Evolutionary conservation across 2,797 vertebrate genomes (phyloP), one percentile per base, ranked within the genome.

Genomic region (Chelonia mydas): DNA sequence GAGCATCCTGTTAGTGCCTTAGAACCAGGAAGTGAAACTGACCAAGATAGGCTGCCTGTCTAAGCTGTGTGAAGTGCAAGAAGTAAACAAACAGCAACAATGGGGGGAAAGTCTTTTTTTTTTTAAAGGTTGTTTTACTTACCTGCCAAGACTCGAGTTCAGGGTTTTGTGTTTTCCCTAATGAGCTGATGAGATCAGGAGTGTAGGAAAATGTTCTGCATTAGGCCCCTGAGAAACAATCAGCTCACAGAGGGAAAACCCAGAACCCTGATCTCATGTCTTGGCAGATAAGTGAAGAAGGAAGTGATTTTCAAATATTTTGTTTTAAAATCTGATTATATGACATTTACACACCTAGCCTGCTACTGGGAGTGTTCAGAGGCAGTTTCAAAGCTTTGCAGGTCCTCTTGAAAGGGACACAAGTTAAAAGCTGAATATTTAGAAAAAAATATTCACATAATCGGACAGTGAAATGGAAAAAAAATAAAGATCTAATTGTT

Each of bases 261-360:
- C 65, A 86, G 47, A 57, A 51, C 12, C n/a, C 81, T 17, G n/a
- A 25, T 72, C 28, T 54, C 1, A 0, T 11, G 13, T n/a, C 31
- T 65, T 47, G 37, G 45, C 45, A 53, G 31, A 54, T 49, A 81
- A 86, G 76, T 28, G 31, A 37, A 10, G 88, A n/a, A 25, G 6
- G 19, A 86, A 12, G 5, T n/a, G 21, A 1, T 78, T 81, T 91
- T 79, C 80, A 76, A 28, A 19, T 10, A 11, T 53, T 89, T 84
- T 31, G 57, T 74, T 92, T 91, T 86, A 57, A 50, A 86, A 74
- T 59, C 89, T 91, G 51, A 47, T 76, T 84, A 4, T 51, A 53
- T 77, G 51, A 51, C 1, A 50, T 74, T 54, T 72, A 72, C 53
- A 50, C 81, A 76, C 1, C 49, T 61, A 21, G 27, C 12, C 3